These are phyloP conservation scores for Odontomyia ornata DNA, from an alignment of 2,888 invertebrate species.

Conservation along the genomic window DNA sequence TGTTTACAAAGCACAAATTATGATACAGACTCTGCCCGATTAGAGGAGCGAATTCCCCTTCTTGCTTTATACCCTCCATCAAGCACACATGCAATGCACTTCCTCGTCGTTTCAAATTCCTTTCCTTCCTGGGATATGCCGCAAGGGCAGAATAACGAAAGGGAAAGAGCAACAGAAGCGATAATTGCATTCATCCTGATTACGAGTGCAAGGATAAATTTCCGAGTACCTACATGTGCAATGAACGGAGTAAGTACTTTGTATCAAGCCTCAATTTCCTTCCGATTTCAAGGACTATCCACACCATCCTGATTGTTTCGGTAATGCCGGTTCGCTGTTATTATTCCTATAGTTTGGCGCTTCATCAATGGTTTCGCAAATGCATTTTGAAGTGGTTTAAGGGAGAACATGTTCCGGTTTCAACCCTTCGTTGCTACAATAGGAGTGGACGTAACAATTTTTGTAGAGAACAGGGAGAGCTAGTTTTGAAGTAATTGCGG, in stretches of 20 bases:
- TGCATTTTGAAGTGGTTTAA: constrained; percentile 28
- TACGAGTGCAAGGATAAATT: constrained; percentile 26
- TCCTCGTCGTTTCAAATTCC: background rate
- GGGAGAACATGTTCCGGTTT: constrained; percentile 36
- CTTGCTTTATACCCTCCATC: background rate
- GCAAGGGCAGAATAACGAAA: background rate
- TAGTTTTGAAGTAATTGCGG: constrained; percentile 7
- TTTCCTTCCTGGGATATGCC: background rate
- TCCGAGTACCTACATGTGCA: constrained; percentile 16
- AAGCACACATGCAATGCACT: background rate
- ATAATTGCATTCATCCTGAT: constrained; percentile 31
- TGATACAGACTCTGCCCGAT: background rate
- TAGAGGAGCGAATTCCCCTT: background rate
- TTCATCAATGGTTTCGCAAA: background rate
- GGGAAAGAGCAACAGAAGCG: constrained; percentile 41
- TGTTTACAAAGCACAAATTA: constrained; percentile 35
- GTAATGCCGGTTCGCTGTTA: background rate
- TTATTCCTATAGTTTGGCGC: background rate
- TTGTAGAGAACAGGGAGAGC: background rate
- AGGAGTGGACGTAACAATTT: constrained; percentile 14
- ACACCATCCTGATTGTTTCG: constrained; percentile 17
- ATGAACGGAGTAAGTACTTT: background rate
- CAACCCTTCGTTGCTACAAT: constrained; percentile 11
- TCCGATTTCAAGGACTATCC: constrained; percentile 32
- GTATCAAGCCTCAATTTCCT: constrained; percentile 34